phyloP scores from a whole-genome alignment of 2,888 invertebrate genomes.

The Tortricodes alternella region DNA sequence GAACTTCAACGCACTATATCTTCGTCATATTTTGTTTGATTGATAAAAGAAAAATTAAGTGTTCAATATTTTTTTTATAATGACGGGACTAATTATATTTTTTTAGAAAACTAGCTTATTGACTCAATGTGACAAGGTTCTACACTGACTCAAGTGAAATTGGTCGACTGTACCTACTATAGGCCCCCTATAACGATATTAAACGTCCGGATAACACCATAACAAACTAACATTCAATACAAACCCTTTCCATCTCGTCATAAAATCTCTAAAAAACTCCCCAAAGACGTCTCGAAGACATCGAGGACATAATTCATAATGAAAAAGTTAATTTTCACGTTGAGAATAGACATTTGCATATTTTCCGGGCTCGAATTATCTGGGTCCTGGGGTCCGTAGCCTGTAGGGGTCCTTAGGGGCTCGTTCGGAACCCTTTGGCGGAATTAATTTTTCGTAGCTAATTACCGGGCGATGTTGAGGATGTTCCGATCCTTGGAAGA shows the following conservation, averaged over 20 bases:
- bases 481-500: constrained; percentile 40
- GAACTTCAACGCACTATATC: too few relatives aligned
- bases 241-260: constrained; percentile 34
- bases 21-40: too few relatives aligned
- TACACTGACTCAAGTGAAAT: too few relatives aligned
- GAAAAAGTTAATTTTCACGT: constrained; percentile 81
- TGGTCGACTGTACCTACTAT: neutral
- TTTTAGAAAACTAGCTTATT: too few relatives aligned
- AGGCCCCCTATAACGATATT: neutral
- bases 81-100: too few relatives aligned
- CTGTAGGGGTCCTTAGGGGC: constrained; percentile 64
- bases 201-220: constrained; percentile 5
- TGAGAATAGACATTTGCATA: constrained; percentile 75
- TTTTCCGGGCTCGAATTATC: constrained; percentile 77
- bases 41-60: too few relatives aligned
- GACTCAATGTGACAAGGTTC: too few relatives aligned
- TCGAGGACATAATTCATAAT: constrained; percentile 81
- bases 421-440: constrained; percentile 73
- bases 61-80: too few relatives aligned
- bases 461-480: constrained; percentile 70
- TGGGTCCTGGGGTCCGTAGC: constrained; percentile 64
- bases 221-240: constrained; percentile 26
- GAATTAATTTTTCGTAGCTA: constrained; percentile 81
- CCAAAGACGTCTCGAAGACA: constrained; percentile 71
- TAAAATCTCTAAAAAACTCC: constrained; percentile 80